A percentile compares a stretch with the other conserved stretches of the same genome.
phyloP scores from a whole-genome alignment of 2,113 vertebrate genomes.

The Salvelinus sp. region DNA sequence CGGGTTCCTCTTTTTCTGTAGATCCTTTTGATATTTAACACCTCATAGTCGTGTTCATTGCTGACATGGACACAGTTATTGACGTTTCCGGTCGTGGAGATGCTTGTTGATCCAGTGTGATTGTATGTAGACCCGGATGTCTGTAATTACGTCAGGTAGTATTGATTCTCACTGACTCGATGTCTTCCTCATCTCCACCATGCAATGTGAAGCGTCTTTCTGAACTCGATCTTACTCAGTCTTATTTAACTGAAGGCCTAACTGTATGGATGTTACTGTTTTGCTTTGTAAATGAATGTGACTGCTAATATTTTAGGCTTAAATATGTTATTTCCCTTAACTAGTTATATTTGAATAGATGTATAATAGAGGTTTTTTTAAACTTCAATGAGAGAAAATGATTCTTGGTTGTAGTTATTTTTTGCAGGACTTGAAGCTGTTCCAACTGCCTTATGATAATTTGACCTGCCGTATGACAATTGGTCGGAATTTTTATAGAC shows the following conservation, averaged over 20 bases:
- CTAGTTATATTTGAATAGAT: slow-evolving; percentile 42
- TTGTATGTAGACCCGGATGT: slow-evolving; percentile 26
- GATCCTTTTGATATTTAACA: slow-evolving; percentile 15
- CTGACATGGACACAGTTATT: slow-evolving; percentile 28
- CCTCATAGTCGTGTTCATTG: slow-evolving; percentile 37
- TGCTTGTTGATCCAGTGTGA: slow-evolving; percentile 31
- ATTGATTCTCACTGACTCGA: slow-evolving; percentile 1
- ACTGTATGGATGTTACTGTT: slow-evolving; percentile 9
- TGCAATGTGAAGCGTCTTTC: background rate
- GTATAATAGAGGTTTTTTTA: slow-evolving; percentile 23
- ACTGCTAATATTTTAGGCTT: slow-evolving; percentile 57
- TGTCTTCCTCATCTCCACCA: background rate
- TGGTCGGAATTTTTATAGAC: slow-evolving; percentile 30
- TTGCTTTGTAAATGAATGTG: slow-evolving; percentile 50
- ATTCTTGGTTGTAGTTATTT: slow-evolving; percentile 37
- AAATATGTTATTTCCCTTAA: slow-evolving; percentile 32
- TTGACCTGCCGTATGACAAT: slow-evolving; percentile 23
- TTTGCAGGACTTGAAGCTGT: slow-evolving; percentile 37
- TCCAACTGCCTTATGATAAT: slow-evolving; percentile 56
- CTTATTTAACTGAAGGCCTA: background rate
- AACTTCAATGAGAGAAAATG: slow-evolving; percentile 43
- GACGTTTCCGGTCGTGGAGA: background rate
- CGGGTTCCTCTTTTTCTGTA: slow-evolving; percentile 27
- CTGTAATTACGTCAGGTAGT: slow-evolving; percentile 1
- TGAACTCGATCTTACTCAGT: slow-evolving; percentile 16